These are phyloP conservation scores for Tolypeutes matacus DNA, from an alignment of 2,797 vertebrate species.

Conservation along the genomic window DNA sequence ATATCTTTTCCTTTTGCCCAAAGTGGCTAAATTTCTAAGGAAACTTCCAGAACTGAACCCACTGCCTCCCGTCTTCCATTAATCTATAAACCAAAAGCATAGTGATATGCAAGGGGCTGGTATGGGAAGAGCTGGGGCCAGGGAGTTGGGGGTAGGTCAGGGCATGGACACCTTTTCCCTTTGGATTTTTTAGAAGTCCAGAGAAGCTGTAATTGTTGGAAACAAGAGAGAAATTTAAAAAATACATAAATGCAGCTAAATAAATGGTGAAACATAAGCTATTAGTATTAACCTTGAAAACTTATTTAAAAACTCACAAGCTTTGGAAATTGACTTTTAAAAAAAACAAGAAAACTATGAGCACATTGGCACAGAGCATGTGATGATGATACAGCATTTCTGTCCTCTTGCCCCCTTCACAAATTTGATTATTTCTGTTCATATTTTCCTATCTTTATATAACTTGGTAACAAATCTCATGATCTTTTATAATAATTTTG, in stretches of 20 bases:
- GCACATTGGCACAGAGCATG: not conserved
- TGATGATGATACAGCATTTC: not conserved
- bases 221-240: not conserved
- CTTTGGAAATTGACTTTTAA: constrained; percentile 14
- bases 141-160: not conserved
- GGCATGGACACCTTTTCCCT: not conserved
- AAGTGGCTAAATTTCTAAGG: not conserved
- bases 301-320: not conserved
- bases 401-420: not conserved
- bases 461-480: not conserved
- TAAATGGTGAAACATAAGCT: not conserved
- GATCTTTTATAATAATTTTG: not conserved
- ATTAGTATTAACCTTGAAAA: constrained; percentile 18
- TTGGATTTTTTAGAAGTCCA: not conserved
- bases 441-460: not conserved
- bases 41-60: not conserved
- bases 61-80: not conserved
- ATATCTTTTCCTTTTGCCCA: not conserved
- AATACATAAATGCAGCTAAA: not conserved
- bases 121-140: not conserved
- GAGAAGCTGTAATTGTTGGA: not conserved
- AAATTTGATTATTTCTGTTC: not conserved
- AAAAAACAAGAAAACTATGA: not conserved
- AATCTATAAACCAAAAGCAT: not conserved
- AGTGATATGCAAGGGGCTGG: not conserved